Evolutionary conservation across 2,113 vertebrate genomes (phyloP).

Genomic region (Antennarius striatus): DNA sequence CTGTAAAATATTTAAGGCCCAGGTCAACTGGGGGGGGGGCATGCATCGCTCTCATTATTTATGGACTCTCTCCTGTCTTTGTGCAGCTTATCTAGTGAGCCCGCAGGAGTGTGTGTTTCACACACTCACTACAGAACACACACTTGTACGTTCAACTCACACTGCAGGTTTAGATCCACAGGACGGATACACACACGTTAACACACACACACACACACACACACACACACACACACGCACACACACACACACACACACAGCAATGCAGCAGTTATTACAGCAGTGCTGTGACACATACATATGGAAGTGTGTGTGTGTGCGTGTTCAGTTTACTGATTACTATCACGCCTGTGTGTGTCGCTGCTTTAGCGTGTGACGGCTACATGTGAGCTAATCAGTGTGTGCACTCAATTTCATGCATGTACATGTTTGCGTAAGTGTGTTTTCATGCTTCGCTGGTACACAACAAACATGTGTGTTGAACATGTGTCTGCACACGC

Average conservation of each 20-base stretch:
- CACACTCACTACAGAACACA: not conserved
- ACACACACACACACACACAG: too few species aligned
- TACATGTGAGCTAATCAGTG: slow-evolving; percentile 10
- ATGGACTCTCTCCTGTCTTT: slow-evolving; percentile 57
- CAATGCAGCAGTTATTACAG: too few species aligned
- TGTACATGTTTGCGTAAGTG: slow-evolving; percentile 9
- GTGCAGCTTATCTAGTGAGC: slow-evolving; percentile 55
- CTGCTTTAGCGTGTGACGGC: not conserved
- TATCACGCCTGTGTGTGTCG: slow-evolving; percentile 1
- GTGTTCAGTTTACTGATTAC: too few species aligned
- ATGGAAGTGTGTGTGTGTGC: not conserved
- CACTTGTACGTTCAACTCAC: not conserved
- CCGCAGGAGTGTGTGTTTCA: slow-evolving; percentile 19
- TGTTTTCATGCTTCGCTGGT: slow-evolving; percentile 25
- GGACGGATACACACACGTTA: not conserved
- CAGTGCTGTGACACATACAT: not conserved
- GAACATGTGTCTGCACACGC: not conserved
- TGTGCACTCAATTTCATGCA: slow-evolving; percentile 18
- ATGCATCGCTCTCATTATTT: slow-evolving; percentile 63
- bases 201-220: too few species aligned
- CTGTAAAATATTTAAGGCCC: slow-evolving; percentile 70
- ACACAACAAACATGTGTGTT: slow-evolving; percentile 23
- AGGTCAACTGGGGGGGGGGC: slow-evolving; percentile 60
- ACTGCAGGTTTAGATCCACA: not conserved
- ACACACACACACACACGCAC: too few species aligned